Conservation (phyloP, 2,113 vertebrate species). For the Odontesthes bonariensis region DNA sequence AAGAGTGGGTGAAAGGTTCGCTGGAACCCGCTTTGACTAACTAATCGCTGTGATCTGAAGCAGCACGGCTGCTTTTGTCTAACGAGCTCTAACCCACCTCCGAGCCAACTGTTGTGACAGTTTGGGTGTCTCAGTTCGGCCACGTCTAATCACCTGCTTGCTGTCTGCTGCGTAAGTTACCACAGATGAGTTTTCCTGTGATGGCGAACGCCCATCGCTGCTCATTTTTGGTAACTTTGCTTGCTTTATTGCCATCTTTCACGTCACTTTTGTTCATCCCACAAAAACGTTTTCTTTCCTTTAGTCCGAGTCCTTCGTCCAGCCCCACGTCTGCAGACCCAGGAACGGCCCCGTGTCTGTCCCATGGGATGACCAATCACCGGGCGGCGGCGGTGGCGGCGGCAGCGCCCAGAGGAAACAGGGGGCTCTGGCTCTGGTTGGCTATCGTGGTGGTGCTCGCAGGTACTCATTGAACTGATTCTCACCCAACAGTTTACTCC, state of each 20-base stretch:
- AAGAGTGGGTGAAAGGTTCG: slow-evolving; percentile 21
- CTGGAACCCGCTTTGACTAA: neutral
- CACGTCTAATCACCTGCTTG: slow-evolving; percentile 24
- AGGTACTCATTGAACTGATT: slow-evolving; percentile 35
- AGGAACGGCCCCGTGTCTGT: slow-evolving; percentile 41
- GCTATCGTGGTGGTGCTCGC: slow-evolving; percentile 85
- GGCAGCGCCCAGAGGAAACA: slow-evolving; percentile 73
- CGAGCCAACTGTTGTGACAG: slow-evolving; percentile 27
- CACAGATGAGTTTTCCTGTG: slow-evolving; percentile 44
- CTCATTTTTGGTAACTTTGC: slow-evolving; percentile 50
- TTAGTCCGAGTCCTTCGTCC: slow-evolving; percentile 66
- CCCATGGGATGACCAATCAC: slow-evolving; percentile 50
- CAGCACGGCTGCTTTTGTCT: slow-evolving; percentile 34
- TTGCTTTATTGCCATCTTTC: slow-evolving; percentile 7
- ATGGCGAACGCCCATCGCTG: neutral
- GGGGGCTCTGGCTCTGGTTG: slow-evolving; percentile 84
- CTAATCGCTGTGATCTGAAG: slow-evolving; percentile 26
- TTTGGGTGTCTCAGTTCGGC: slow-evolving; percentile 22
- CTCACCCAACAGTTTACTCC: too few species aligned
- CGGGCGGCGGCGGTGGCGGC: slow-evolving; percentile 44
- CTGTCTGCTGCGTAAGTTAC: slow-evolving; percentile 37
- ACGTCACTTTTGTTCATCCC: neutral
- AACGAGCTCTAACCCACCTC: slow-evolving; percentile 19
- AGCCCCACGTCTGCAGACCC: slow-evolving; percentile 48
- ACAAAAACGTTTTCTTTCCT: neutral